phyloP scores from a whole-genome alignment of 30 jellyfish, hydroid and myxozoan species.

The Cassiopea andromeda region DNA sequence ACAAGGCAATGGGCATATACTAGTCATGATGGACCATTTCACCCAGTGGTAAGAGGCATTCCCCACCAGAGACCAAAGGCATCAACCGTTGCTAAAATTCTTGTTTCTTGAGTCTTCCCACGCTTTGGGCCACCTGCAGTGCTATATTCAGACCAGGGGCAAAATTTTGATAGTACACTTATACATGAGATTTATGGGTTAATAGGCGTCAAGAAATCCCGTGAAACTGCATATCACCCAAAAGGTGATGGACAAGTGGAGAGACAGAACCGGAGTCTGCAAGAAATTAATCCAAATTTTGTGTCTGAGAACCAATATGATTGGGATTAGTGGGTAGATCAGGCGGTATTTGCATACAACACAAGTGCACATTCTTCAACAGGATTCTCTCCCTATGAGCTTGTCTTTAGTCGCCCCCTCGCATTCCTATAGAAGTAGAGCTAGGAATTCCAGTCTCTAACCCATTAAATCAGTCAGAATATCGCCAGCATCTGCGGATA shows the following conservation, averaged over 20 bases:
- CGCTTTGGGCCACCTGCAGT: conserved; percentile 46
- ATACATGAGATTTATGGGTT: conserved; percentile 22
- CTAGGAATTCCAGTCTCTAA: not conserved
- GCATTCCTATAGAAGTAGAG: conserved; percentile 11
- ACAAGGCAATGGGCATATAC: not conserved
- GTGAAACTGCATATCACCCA: conserved; percentile 32
- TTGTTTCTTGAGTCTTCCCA: conserved; percentile 16
- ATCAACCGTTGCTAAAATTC: conserved; percentile 30
- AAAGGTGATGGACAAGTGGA: conserved; percentile 44
- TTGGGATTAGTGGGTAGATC: conserved; percentile 30
- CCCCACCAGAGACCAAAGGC: conserved; percentile 38
- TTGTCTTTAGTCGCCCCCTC: conserved; percentile 54
- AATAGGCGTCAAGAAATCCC: conserved; percentile 6
- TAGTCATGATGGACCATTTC: conserved; percentile 7
- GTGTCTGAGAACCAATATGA: conserved; percentile 3
- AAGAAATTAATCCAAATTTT: conserved; percentile 13
- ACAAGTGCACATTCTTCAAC: conserved; percentile 44
- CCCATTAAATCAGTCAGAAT: conserved; percentile 30
- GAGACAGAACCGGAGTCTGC: conserved; percentile 24
- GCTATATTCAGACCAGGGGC: conserved; percentile 58
- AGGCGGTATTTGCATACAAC: conserved; percentile 52
- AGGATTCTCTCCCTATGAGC: conserved; percentile 37
- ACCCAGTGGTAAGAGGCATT: conserved; percentile 11
- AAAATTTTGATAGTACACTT: conserved; percentile 15
- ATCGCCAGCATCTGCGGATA: not conserved